Base-by-base conservation (phyloP, 2,888 invertebrate species). In the Beris chalybata region DNA sequence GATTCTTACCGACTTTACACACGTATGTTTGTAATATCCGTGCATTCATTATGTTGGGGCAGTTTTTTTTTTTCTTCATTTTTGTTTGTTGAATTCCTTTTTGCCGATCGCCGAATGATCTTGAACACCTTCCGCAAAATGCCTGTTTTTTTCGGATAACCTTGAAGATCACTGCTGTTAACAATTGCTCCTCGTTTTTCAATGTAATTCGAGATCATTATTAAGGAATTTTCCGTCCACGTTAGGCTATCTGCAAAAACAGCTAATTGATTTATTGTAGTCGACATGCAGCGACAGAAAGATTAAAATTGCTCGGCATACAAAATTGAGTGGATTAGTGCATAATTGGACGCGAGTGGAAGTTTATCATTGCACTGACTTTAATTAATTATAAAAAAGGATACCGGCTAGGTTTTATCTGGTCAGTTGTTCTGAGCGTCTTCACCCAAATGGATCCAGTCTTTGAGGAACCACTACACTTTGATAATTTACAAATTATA, bases 201-300 rank as follows among this genome's bases (percentile, higher is more conserved):
- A 54, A 31, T 43, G 61, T 50, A 61, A 61, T 50, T 50, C 53
- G 63, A 53, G 63, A 63, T 53, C 63, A 63, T 63, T 63, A 63
- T 63, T 63, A 63, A 63, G 52, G 52, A 63, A 63, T 63, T 63
- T 30, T 29, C 47, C 58, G n/a, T 48, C n/a, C 57, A 45, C n/a
- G 6, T 30, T 15, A 47, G 30, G 50, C 32, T 59, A 59, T 59
- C 59, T 59, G 50, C 38, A 59, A 30, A 50, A 48, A 48, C 31
- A 50, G 32, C 59, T 59, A 59, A 59, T 59, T 59, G 63, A 63
- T 63, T 63, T 63, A 63, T 63, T 52, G 53, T 38, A 32, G 59
- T 48, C 59, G 59, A 61, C 59, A 53, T 43, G 43, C 53, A 63
- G 63, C 22, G 53, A 63, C 53, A 63, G 38, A 63, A 63, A 63